Evolutionary conservation across 2,113 vertebrate species (phyloP).

Genomic region (Oophaga pumilio): DNA sequence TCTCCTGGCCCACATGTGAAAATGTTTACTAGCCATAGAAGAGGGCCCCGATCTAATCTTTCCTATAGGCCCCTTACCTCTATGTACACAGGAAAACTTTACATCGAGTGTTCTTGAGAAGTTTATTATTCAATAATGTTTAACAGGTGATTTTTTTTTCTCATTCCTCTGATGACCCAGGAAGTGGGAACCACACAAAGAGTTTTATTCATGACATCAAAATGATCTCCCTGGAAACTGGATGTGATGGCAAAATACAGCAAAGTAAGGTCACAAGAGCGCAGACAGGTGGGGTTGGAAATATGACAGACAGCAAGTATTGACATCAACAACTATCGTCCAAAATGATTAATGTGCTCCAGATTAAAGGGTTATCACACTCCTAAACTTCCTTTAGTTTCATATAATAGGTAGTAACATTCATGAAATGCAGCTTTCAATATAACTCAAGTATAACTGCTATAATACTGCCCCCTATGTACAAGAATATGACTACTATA

Average conservation of each 20-base stretch:
- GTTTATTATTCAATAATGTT: slow-evolving; percentile 69
- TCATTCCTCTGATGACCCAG: slow-evolving; percentile 62
- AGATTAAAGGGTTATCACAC: slow-evolving; percentile 3
- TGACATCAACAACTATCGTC: slow-evolving; percentile 19
- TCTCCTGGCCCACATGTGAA: neutral
- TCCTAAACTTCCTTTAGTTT: neutral
- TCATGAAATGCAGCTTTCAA: neutral
- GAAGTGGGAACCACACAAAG: slow-evolving; percentile 70
- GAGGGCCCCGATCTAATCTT: neutral
- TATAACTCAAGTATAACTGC: neutral
- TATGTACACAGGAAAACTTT: neutral
- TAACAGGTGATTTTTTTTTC: slow-evolving; percentile 69
- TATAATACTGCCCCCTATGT: neutral
- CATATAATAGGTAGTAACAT: neutral
- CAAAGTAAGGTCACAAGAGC: slow-evolving; percentile 66
- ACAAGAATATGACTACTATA: slow-evolving; percentile 1
- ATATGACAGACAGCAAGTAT: slow-evolving; percentile 9
- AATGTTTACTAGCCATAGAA: neutral
- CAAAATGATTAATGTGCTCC: slow-evolving; percentile 14
- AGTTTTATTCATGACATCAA: slow-evolving; percentile 74
- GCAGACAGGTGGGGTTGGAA: slow-evolving; percentile 60
- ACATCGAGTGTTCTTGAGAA: neutral
- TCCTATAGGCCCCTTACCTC: neutral
- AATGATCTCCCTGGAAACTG: slow-evolving; percentile 71
- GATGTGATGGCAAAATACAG: slow-evolving; percentile 73